Base-by-base conservation (phyloP, 2,113 vertebrate species). In the Scomber japonicus region DNA sequence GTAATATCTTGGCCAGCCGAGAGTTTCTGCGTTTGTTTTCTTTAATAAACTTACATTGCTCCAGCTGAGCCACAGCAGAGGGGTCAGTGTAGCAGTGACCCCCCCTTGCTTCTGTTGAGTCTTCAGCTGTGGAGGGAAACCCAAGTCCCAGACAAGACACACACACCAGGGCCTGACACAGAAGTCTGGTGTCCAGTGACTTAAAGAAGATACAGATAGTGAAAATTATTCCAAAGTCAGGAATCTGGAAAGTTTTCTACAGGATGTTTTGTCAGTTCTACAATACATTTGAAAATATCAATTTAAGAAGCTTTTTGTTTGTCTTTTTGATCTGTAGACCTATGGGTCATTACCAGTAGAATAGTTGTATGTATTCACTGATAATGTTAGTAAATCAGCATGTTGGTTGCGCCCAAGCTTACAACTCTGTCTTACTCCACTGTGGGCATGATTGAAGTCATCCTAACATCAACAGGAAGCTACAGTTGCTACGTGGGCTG, bases 11-110 rank as follows among this genome's bases (percentile, higher is more conserved):
- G 78, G 80, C 89, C 76, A 19, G 88, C 84, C 44, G 56, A 10
- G 44, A 54, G 84, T 94, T 90, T 91, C 81, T 72, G 57, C 57
- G 79, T 94, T 95, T 96, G 94, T 94, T 96, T 95, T 94, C 92
- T 95, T 95, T 94, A 95, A 95, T 95, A 95, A 95, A 93, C 84
- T 83, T 81, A 93, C 94, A 92, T 93, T 89, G 89, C 92, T 94
- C 92, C 89, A 91, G 89, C 93, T 90, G 91, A 78, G 91, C 89
- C 87, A 88, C 87, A 89, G 89, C 91, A 85, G 88, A 75, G 82
- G 87, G 91, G 93, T 94, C 93, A 92, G 82, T 75, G 77, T 81
- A 80, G 85, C 74, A 12, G 17, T 88, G 91, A 91, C 80, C 89
- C 74, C 67, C 27, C 55, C 67, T 27, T 54, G 87, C 88, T 88